Evolutionary conservation across 2,113 vertebrate species (phyloP), one percentile per base, ranked within the genome.

Genomic region (Hippopotamus amphibius): DNA sequence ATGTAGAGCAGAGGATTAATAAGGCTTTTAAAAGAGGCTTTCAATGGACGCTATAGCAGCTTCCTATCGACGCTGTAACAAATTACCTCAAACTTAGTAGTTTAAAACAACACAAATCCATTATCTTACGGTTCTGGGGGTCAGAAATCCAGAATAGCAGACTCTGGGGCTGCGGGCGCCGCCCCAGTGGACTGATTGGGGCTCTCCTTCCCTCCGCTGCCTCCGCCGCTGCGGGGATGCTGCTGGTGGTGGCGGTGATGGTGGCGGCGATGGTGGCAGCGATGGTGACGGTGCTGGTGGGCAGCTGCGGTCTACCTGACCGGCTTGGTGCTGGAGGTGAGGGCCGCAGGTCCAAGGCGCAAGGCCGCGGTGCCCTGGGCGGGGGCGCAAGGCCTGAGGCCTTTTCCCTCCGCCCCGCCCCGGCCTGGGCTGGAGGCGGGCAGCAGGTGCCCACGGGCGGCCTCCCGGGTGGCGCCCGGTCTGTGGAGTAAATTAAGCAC

Each of bases 251-350:
- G 97, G 99, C 99, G 96, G 99, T 98, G 89, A 99, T 99, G 97
- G 98, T 99, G 98, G 99, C 37, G 37, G 37, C 37, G 37, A 37
- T 37, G 37, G 37, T 37, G 37, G 37, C 37, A 37, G 37, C 37
- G 37, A 37, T 99, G 98, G 98, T 99, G 97, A 99, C 99, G 96
- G 99, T 98, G 89, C 99, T 99, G 97, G 98, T 99, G 98, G 99
- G 99, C 71, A 99, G 97, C 68, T 57, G 98, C 98, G 0, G 97
- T 99, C 43, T 99, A 99, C 95, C 98, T 99, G 87, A 97, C 99
- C 41, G 99, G 99, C 98, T 99, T 99, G 12, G 96, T 99, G 72
- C 98, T 99, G 46, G 99, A 98, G 99, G 99, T 99, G 98, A 99
- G 98, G 86, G 81, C 59, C 74, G 50, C 15, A 55, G 95, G 84